phyloP scores from a whole-genome alignment of 1,140 invertebrate species.

The Temnothorax curvispinosus region DNA sequence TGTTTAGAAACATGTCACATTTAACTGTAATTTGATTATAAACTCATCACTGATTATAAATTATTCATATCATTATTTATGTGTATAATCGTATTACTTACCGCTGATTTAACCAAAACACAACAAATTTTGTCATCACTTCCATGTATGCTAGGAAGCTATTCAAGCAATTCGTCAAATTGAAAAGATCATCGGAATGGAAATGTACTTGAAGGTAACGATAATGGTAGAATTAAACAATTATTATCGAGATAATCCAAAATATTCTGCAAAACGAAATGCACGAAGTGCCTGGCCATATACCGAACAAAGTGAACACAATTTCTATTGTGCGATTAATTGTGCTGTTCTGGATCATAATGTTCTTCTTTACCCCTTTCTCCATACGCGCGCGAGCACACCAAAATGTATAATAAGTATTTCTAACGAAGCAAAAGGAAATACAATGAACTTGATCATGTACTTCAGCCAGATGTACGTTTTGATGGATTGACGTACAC shows the following conservation, averaged over 20 bases:
- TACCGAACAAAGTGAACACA: slow-evolving; percentile 29
- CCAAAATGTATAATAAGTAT: background rate
- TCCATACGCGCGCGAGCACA: background rate
- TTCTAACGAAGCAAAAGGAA: background rate
- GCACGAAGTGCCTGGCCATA: slow-evolving; percentile 21
- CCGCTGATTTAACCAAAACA: slow-evolving; percentile 24
- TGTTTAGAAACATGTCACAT: background rate
- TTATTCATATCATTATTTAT: background rate
- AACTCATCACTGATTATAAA: background rate
- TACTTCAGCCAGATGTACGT: background rate
- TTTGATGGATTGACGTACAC: slow-evolving; percentile 1
- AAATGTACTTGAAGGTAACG: slow-evolving; percentile 18
- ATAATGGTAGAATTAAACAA: slow-evolving; percentile 28
- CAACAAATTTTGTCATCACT: slow-evolving; percentile 23
- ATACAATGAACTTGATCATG: background rate
- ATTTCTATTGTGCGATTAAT: slow-evolving; percentile 35
- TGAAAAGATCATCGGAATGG: slow-evolving; percentile 27
- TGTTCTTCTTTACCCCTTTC: background rate
- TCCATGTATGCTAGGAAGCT: slow-evolving; percentile 6
- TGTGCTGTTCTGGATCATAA: background rate
- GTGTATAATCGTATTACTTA: background rate
- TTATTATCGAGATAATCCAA: slow-evolving; percentile 30
- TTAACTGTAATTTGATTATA: background rate
- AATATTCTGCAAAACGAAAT: slow-evolving; percentile 24
- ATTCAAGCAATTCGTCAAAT: slow-evolving; percentile 41